A percentile compares a stretch with the other conserved stretches of the same genome.
These are phyloP conservation scores for Brachionus rotundiformis DNA, from an alignment of 1,140 invertebrate species.

Conservation along the genomic window DNA sequence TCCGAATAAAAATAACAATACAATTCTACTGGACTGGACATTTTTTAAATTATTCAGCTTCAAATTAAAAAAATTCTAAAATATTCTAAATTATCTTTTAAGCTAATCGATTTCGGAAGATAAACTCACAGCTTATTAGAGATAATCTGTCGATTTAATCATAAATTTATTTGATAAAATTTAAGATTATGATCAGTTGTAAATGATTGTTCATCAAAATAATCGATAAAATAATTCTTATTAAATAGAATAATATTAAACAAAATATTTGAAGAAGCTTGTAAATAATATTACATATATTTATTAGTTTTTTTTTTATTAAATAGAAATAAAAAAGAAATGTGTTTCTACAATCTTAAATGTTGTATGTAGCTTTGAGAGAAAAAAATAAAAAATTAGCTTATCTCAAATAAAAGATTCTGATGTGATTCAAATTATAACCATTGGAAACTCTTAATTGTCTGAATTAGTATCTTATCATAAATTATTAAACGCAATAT, in stretches of 20 bases:
- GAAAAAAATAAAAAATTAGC: not conserved
- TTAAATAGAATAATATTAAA: not conserved
- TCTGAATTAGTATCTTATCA: not conserved
- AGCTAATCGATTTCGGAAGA: too few species aligned
- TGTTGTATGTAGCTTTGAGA: not conserved
- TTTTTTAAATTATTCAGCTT: too few species aligned
- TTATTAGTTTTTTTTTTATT: not conserved
- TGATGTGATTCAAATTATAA: not conserved
- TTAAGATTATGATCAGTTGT: not conserved
- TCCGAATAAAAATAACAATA: too few species aligned
- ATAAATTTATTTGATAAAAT: not conserved
- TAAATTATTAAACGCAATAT: not conserved
- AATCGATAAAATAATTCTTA: conserved; percentile 4
- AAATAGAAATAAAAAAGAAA: not conserved
- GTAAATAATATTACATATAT: not conserved
- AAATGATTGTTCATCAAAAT: not conserved
- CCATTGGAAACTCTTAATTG: not conserved
- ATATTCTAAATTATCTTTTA: too few species aligned
- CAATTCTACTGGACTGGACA: too few species aligned
- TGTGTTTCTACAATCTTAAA: too few species aligned
- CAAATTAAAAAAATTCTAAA: too few species aligned
- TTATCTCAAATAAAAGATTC: too few species aligned
- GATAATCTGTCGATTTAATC: too few species aligned
- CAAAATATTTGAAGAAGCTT: not conserved
- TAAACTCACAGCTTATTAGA: too few species aligned